Percentiles rank a stretch among this genome's conserved stretches.
phyloP scores from a whole-genome alignment of 2,888 invertebrate genomes.

The Drosophila seclusa region DNA sequence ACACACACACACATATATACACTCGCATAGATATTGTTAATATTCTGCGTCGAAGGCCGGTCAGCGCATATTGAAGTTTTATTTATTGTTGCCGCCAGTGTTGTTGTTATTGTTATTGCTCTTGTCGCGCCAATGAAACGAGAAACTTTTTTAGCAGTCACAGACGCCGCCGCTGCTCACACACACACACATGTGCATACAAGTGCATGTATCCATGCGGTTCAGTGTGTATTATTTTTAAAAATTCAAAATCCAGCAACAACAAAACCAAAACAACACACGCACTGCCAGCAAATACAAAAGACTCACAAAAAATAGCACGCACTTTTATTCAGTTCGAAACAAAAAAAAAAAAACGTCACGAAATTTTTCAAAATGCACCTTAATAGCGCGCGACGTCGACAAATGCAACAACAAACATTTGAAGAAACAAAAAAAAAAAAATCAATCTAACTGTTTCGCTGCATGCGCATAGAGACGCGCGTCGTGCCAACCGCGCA shows the following conservation, averaged over 20 bases:
- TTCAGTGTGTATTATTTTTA: conserved; percentile 48
- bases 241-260: conserved; percentile 34
- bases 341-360: conserved; percentile 16
- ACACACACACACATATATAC: conserved; percentile 13
- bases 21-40: conserved; percentile 50
- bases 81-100: conserved; percentile 46
- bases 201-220: conserved; percentile 37
- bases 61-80: conserved; percentile 65
- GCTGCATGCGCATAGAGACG: conserved; percentile 42
- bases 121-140: conserved; percentile 57
- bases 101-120: conserved; percentile 24
- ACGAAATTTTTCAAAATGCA: conserved; percentile 42
- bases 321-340: conserved; percentile 11
- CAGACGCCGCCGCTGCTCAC: conserved; percentile 45
- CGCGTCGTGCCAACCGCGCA: conserved; percentile 56
- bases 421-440: conserved; percentile 33
- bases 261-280: conserved; percentile 21
- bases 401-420: conserved; percentile 44
- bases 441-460: conserved; percentile 22
- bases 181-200: conserved; percentile 15
- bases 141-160: conserved; percentile 63
- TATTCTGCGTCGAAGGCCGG: conserved; percentile 68
- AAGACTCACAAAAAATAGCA: conserved; percentile 23
- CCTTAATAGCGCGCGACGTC: conserved; percentile 40
- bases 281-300: conserved; percentile 7